A percentile compares a stretch with the other conserved stretches of the same genome.
Conservation (phyloP, 2,797 vertebrate genomes). For the Myioborus miniatus region DNA sequence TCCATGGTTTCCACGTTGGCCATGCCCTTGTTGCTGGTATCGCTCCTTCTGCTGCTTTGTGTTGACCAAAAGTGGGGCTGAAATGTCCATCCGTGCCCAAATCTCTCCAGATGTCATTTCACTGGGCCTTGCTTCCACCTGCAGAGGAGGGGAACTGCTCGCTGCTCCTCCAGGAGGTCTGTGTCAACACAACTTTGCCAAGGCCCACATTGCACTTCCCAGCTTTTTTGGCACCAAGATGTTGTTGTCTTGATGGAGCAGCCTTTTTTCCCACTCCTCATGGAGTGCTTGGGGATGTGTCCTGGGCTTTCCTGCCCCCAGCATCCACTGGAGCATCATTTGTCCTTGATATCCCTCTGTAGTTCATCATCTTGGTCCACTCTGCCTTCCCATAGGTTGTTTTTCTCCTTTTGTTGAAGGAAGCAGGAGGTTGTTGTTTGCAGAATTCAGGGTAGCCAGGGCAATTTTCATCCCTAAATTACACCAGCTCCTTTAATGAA, state of each 20-base stretch:
- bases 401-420: not conserved
- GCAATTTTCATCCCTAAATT: not conserved
- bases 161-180: not conserved
- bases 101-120: not conserved
- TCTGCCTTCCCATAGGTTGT: rapidly evolving
- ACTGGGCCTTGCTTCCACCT: not conserved
- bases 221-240: not conserved
- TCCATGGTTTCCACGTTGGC: not conserved
- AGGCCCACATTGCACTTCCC: not conserved
- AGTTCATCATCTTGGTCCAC: not conserved
- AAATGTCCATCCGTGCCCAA: not conserved
- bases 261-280: not conserved
- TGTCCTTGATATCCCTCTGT: not conserved
- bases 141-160: not conserved
- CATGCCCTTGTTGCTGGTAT: rapidly evolving
- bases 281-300: too few species aligned
- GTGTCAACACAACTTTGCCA: not conserved
- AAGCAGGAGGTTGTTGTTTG: not conserved
- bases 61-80: rapidly evolving
- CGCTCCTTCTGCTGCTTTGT: not conserved
- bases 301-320: too few species aligned
- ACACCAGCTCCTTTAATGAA: not conserved
- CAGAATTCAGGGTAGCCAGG: not conserved
- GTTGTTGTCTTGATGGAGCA: not conserved
- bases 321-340: not conserved